Conservation (phyloP, 2,797 vertebrate genomes). For the Triplophysa bombifrons region DNA sequence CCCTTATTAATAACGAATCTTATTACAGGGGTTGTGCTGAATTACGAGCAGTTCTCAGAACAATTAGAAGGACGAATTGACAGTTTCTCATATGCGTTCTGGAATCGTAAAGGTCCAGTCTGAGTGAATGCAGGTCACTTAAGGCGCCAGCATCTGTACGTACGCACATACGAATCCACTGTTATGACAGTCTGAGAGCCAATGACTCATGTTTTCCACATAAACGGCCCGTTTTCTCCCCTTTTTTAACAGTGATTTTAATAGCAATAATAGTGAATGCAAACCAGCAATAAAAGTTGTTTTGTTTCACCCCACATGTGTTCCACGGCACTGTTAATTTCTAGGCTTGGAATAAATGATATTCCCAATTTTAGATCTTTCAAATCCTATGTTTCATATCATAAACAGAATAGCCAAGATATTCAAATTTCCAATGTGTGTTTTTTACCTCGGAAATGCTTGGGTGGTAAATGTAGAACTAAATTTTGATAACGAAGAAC, state of each 20-base stretch:
- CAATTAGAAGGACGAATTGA: constrained; percentile 3
- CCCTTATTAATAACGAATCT: constrained; percentile 31
- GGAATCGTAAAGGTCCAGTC: constrained; percentile 1
- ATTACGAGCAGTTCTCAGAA: constrained; percentile 5
- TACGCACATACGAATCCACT: constrained; percentile 23
- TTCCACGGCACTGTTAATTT: constrained; percentile 20
- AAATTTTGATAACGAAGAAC: neutral
- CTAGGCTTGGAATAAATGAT: constrained; percentile 16
- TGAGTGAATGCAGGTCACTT: constrained; percentile 32
- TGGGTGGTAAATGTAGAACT: neutral
- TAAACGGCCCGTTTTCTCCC: constrained; percentile 50
- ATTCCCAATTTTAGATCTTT: neutral
- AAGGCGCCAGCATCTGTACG: neutral
- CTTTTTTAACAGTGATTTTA: constrained; percentile 49
- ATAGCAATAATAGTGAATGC: constrained; percentile 45
- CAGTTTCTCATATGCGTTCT: neutral
- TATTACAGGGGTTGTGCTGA: constrained; percentile 7
- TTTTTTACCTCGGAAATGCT: neutral
- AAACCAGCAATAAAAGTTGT: constrained; percentile 53
- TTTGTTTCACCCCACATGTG: constrained; percentile 49
- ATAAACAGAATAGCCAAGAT: neutral
- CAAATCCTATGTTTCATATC: neutral
- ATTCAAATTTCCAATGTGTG: no score
- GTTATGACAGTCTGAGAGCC: constrained; percentile 45
- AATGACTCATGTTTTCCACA: constrained; percentile 63